Conservation (phyloP, 2,888 invertebrate species). For the Diaphora mendica region DNA sequence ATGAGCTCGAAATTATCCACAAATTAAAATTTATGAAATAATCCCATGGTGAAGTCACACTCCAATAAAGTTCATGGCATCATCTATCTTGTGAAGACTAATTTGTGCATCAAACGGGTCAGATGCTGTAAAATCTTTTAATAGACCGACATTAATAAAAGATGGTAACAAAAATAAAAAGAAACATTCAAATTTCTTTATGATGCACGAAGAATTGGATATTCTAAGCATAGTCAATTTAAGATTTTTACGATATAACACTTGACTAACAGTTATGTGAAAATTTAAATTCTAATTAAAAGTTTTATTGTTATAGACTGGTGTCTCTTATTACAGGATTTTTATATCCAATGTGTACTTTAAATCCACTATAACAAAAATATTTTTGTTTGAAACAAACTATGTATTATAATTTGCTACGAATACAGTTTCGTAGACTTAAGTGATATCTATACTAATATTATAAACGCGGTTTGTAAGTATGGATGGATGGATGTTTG, state of each 20-base stretch:
- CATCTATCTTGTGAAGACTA: slow-evolving; percentile 69
- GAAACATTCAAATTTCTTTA: slow-evolving; percentile 72
- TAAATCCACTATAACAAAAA: neutral
- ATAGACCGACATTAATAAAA: slow-evolving; percentile 80
- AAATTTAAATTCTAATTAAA: slow-evolving; percentile 14
- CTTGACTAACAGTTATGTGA: slow-evolving; percentile 30
- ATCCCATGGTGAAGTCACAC: slow-evolving; percentile 66
- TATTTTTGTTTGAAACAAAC: slow-evolving; percentile 4
- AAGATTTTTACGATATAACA: slow-evolving; percentile 1
- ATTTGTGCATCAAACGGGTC: slow-evolving; percentile 76
- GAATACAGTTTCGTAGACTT: slow-evolving; percentile 1
- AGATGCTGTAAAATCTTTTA: slow-evolving; percentile 74
- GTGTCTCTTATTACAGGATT: slow-evolving; percentile 1
- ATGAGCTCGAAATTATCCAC: slow-evolving; percentile 52
- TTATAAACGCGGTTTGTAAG: too few species aligned
- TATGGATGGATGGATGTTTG: too few species aligned
- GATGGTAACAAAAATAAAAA: slow-evolving; percentile 67
- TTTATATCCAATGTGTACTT: slow-evolving; percentile 1
- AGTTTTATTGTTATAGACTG: slow-evolving; percentile 16
- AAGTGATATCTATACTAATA: too few species aligned
- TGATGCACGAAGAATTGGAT: slow-evolving; percentile 58
- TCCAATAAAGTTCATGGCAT: slow-evolving; percentile 69
- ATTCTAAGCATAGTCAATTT: slow-evolving; percentile 42
- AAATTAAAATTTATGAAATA: slow-evolving; percentile 62
- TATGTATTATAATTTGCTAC: slow-evolving; percentile 7